phyloP scores from a whole-genome alignment of 2,797 vertebrate genomes.

The Philypnodon macrostomus region DNA sequence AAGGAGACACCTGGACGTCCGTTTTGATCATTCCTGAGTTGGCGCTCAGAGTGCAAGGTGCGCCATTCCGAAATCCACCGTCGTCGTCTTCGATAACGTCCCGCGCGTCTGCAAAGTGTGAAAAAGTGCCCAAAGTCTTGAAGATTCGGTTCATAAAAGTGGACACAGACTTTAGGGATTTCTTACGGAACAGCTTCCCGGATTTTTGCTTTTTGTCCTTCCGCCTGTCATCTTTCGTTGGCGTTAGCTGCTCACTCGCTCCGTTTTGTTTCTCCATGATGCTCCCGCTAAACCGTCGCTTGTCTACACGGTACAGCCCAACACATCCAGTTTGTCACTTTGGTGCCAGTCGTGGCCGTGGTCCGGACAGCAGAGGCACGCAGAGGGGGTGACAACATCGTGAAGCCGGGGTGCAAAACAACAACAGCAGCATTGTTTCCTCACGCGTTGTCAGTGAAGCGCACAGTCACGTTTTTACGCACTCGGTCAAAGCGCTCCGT shows the following conservation, averaged over 20 bases:
- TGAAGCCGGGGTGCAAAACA: conserved; percentile 44
- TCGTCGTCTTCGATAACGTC: conserved; percentile 82
- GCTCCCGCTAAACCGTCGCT: conserved; percentile 12
- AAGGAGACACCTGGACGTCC: conserved; percentile 42
- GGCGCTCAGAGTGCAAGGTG: conserved; percentile 71
- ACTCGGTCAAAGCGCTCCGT: conserved; percentile 44
- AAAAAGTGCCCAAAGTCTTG: conserved; percentile 81
- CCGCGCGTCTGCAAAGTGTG: conserved; percentile 69
- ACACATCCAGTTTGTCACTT: conserved; percentile 45
- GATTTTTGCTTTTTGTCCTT: conserved; percentile 66
- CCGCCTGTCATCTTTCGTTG: conserved; percentile 57
- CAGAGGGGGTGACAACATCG: conserved; percentile 63
- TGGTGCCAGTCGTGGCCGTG: conserved; percentile 32
- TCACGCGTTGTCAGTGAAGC: conserved; percentile 27
- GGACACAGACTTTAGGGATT: conserved; percentile 77
- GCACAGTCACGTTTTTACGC: too few relatives aligned
- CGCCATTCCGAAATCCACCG: conserved; percentile 77
- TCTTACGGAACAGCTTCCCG: conserved; percentile 74
- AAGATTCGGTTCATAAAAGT: conserved; percentile 79
- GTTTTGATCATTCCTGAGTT: conserved; percentile 51
- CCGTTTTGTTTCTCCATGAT: conserved; percentile 59
- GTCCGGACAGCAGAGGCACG: conserved; percentile 46
- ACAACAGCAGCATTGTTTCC: conserved; percentile 27
- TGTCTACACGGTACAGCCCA: conserved; percentile 25
- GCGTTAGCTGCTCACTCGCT: conserved; percentile 41